Evolutionary conservation across 2,113 vertebrate species (phyloP).

Genomic region (Poeciliopsis prolifica): DNA sequence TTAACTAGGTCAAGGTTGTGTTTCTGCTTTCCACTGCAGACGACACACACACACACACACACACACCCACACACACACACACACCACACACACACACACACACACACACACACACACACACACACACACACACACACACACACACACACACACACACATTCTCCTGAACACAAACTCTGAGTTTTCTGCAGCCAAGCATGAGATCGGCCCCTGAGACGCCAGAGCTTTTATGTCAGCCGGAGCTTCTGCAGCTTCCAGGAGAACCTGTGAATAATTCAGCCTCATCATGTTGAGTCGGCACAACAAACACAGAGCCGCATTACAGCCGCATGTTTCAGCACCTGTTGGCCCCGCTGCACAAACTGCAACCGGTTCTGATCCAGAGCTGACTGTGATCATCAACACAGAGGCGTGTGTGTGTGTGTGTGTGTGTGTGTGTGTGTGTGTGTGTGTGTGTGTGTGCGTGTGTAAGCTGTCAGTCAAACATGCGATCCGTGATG

Average conservation of each 20-base stretch:
- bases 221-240: slow-evolving; percentile 65
- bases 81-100: too few species aligned
- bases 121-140: not conserved
- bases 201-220: slow-evolving; percentile 63
- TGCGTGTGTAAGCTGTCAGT: slow-evolving; percentile 4
- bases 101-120: too few species aligned
- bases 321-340: not conserved
- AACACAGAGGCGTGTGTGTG: not conserved
- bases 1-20: slow-evolving; percentile 63
- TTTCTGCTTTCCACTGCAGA: slow-evolving; percentile 28
- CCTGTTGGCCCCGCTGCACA: slow-evolving; percentile 18
- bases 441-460: not conserved
- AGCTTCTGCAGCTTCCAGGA: slow-evolving; percentile 31
- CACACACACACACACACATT: not conserved
- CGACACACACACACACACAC: slow-evolving; percentile 17
- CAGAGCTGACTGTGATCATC: too few species aligned
- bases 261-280: slow-evolving; percentile 48
- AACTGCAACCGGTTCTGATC: too few species aligned
- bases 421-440: not conserved
- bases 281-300: slow-evolving; percentile 32
- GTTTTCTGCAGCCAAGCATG: slow-evolving; percentile 60
- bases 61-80: too few species aligned
- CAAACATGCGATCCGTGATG: slow-evolving; percentile 18
- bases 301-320: slow-evolving; percentile 35
- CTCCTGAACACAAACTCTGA: slow-evolving; percentile 34